A percentile compares a stretch with the other conserved stretches of the same genome.
Conservation (phyloP, 2,888 invertebrate genomes). For the Lithophane leautieri region DNA sequence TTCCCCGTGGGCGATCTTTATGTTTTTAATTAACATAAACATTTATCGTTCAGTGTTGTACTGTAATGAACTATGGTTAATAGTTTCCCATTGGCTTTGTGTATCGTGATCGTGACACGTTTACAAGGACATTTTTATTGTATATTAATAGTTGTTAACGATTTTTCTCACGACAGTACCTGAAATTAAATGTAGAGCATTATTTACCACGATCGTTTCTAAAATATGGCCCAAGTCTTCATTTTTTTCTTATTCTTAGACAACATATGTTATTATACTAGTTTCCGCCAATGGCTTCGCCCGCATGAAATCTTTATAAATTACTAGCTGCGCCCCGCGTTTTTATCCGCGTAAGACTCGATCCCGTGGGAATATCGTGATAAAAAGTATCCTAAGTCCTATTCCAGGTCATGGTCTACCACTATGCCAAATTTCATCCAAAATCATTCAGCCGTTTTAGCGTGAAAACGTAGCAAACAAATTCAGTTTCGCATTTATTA, state of each 20-base stretch:
- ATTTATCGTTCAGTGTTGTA: conserved; percentile 68
- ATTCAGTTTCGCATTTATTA: no score
- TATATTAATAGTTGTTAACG: conserved; percentile 40
- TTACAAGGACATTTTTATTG: conserved; percentile 53
- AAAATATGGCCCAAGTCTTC: neutral
- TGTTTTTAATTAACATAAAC: conserved; percentile 78
- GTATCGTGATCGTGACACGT: conserved; percentile 55
- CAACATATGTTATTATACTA: neutral
- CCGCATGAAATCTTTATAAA: no score
- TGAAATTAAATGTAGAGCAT: neutral
- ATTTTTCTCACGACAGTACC: conserved; percentile 44
- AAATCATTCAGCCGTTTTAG: no score
- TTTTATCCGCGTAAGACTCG: no score
- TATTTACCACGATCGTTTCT: conserved; percentile 2
- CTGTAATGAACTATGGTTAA: conserved; percentile 60
- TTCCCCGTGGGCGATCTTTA: conserved; percentile 73
- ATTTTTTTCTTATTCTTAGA: neutral
- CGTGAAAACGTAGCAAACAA: no score
- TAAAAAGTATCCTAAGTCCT: no score
- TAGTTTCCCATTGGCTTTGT: conserved; percentile 56
- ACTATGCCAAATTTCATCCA: no score
- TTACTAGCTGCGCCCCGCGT: no score
- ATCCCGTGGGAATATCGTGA: no score
- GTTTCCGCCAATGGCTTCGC: no score
- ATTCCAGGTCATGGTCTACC: no score